phyloP scores from a whole-genome alignment of 2,797 vertebrate species.

The Holocentrus rufus region DNA sequence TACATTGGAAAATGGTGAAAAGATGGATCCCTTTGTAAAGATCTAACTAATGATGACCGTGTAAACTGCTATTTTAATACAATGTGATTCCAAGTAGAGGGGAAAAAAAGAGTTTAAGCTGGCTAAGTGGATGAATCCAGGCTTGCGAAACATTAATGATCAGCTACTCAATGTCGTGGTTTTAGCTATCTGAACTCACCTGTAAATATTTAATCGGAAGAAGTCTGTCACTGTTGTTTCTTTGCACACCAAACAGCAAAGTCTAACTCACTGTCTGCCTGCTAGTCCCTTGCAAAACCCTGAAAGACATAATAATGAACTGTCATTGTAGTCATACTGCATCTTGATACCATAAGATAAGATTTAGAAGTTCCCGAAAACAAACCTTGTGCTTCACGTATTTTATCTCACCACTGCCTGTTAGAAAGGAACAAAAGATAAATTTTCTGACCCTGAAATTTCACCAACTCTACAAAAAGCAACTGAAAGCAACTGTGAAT shows the following conservation, averaged over 20 bases:
- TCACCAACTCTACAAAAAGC: no score
- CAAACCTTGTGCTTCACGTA: not conserved
- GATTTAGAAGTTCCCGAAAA: not conserved
- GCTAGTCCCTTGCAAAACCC: not conserved
- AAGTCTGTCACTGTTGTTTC: constrained; percentile 37
- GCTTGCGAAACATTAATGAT: constrained; percentile 39
- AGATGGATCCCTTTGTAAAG: no score
- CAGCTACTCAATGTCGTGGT: constrained; percentile 3
- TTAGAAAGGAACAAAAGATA: not conserved
- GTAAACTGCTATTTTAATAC: no score
- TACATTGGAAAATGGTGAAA: no score
- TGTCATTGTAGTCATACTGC: not conserved
- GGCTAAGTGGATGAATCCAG: constrained; percentile 15
- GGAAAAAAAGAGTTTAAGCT: constrained; percentile 19
- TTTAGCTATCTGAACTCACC: constrained; percentile 46
- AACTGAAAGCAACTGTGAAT: constrained; percentile 17
- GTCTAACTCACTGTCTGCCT: constrained; percentile 1
- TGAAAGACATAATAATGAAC: constrained; percentile 1
- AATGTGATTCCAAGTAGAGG: not conserved
- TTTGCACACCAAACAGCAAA: constrained; percentile 21
- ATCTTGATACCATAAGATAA: not conserved
- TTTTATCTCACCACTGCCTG: not conserved
- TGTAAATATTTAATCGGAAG: constrained; percentile 49
- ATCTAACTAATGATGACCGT: no score
- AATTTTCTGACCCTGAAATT: constrained; percentile 1